Conservation (phyloP, 2,113 vertebrate species). For the Antechinus stuartii region DNA sequence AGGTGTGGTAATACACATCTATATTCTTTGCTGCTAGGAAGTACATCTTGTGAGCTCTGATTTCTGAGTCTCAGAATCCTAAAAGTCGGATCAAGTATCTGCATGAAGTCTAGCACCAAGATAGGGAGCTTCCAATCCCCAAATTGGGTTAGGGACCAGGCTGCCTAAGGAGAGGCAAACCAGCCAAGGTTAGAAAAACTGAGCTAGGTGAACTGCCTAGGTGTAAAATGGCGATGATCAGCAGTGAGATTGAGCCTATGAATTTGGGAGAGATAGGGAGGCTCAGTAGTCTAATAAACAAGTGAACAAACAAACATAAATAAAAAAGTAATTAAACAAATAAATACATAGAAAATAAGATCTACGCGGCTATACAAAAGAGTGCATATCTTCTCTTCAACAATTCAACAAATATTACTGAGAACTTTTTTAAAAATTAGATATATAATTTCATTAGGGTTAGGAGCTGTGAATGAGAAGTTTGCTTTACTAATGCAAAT, state of each 20-base stretch:
- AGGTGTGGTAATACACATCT: not conserved
- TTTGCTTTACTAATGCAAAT: not conserved
- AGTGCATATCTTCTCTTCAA: not conserved
- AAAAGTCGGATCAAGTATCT: not conserved
- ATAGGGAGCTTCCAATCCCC: not conserved
- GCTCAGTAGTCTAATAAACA: too few species aligned
- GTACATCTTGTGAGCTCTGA: not conserved
- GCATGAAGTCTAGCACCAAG: not conserved
- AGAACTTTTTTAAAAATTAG: not conserved
- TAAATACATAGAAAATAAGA: not conserved
- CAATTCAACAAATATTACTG: not conserved
- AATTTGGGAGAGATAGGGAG: too few species aligned
- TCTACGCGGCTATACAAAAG: not conserved
- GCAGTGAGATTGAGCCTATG: too few species aligned
- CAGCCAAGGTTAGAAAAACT: not conserved
- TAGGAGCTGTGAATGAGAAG: not conserved
- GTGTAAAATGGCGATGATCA: not conserved
- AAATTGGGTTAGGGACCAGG: not conserved
- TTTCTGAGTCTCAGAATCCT: not conserved
- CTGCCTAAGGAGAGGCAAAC: not conserved
- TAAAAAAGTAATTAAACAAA: not conserved
- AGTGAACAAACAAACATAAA: too few species aligned
- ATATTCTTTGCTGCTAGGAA: not conserved
- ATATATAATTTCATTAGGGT: not conserved
- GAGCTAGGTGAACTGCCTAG: not conserved